Evolutionary conservation across 1,140 invertebrate genomes (phyloP).

Genomic region (Ceratina calcarata): DNA sequence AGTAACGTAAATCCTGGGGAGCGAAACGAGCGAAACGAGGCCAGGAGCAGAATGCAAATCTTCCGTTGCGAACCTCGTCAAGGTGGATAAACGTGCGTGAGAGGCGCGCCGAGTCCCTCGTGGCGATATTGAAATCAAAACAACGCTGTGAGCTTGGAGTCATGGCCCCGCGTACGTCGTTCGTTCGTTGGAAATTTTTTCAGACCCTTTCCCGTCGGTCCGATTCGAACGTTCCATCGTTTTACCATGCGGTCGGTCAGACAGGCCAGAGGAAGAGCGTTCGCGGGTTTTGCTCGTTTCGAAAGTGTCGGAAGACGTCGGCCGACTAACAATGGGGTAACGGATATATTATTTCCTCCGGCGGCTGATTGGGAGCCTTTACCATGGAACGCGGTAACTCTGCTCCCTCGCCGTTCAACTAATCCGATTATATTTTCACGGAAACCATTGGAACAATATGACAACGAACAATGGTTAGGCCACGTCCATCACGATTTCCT

Average conservation of each 20-base stretch:
- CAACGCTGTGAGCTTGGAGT: constrained; percentile 16
- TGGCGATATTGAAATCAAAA: constrained; percentile 48
- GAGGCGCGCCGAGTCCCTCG: neutral
- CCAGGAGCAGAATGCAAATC: constrained; percentile 59
- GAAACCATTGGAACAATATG: too few relatives aligned
- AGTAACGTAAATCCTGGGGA: constrained; percentile 64
- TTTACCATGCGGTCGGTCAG: neutral
- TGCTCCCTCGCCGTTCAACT: too few relatives aligned
- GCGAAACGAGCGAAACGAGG: constrained; percentile 38
- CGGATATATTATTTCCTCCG: neutral
- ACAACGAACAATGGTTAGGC: neutral
- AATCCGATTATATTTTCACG: too few relatives aligned
- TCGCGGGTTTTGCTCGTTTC: neutral
- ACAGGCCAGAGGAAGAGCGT: neutral
- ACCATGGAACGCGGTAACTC: neutral
- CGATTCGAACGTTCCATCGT: neutral
- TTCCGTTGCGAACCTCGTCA: constrained; percentile 37
- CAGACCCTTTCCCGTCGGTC: too few relatives aligned
- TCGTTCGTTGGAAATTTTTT: neutral
- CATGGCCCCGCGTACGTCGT: neutral
- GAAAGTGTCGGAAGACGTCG: neutral
- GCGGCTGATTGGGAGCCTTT: neutral
- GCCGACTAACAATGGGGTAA: neutral
- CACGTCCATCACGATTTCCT: too few relatives aligned
- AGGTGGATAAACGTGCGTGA: constrained; percentile 16